Percentiles rank a stretch among this genome's conserved stretches.
Evolutionary conservation across 2,888 invertebrate species (phyloP).

Genomic region (Brachyptera putata): DNA sequence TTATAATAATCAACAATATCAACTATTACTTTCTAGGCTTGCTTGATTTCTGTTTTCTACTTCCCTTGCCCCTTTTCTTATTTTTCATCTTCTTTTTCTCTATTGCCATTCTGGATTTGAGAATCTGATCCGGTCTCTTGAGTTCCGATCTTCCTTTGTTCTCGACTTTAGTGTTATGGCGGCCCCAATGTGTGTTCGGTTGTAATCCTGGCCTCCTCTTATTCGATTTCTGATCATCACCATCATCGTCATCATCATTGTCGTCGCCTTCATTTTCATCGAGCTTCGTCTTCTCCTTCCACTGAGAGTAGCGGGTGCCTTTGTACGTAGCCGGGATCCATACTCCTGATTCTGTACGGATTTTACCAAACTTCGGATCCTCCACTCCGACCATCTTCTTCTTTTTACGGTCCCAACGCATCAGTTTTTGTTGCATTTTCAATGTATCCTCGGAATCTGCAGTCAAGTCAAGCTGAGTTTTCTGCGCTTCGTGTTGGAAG

Average conservation of each 20-base stretch:
- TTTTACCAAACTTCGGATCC: conserved; percentile 64
- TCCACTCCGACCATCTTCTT: conserved; percentile 84
- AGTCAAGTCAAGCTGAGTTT: conserved; percentile 75
- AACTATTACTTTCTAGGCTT: neutral
- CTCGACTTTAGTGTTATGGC: conserved; percentile 69
- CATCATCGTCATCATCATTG: conserved; percentile 46
- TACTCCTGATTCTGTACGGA: conserved; percentile 91
- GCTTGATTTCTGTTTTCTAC: neutral
- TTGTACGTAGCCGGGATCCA: conserved; percentile 94
- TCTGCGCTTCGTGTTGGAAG: conserved; percentile 75
- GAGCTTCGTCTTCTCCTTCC: conserved; percentile 73
- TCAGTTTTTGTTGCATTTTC: conserved; percentile 54
- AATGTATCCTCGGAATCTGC: conserved; percentile 71
- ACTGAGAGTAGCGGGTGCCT: conserved; percentile 80
- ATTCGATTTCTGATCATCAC: conserved; percentile 27
- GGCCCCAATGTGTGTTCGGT: conserved; percentile 69
- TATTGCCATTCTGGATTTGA: conserved; percentile 63
- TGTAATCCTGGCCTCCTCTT: neutral
- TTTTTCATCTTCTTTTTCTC: conserved; percentile 50
- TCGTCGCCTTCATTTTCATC: conserved; percentile 36
- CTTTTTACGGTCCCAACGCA: conserved; percentile 89
- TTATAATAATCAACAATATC: too few relatives aligned
- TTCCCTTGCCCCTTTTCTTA: conserved; percentile 2
- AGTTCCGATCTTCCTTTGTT: conserved; percentile 53
- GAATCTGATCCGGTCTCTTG: conserved; percentile 69